Base-by-base conservation (phyloP, 92 coral and sea anemone genomes). In the Epizoanthus illoricatus region DNA sequence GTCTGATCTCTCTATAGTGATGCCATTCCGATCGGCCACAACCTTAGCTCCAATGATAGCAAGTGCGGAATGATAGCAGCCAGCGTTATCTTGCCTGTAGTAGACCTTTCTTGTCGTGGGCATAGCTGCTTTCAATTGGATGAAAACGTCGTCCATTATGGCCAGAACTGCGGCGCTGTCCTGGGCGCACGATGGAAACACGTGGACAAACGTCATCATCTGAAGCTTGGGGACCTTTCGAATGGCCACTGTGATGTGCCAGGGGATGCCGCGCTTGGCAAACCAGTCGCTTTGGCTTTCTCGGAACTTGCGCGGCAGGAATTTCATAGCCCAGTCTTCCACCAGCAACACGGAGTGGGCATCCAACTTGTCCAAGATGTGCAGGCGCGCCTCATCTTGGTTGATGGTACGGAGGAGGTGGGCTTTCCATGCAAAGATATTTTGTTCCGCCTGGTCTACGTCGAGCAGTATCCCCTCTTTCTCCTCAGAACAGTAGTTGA, bases 241-340 rank as follows among this genome's bases (percentile, higher is more conserved):
- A 45, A 74, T 10, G 3, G 86, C 86, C 24, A 84, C 81, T 36
- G 81, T 59, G 16, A 79, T 64, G 39, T 83, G 86, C 86, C 86
- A 83, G 41, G 86, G 80, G 24, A 71, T 67, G 42, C 74, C 54
- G 3, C 74, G 45, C 45, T 69, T 69, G 15, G 21, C 74, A 69
- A 69, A 69, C 55, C 55, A 69, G n/a, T 39, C 74, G 45, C 54
- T 12, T 45, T 69, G 74, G 74, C 74, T 69, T 40, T 69, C 74
- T 5, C 56, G 74, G 45, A 39, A 69, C 21, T 69, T 69, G 16
- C 74, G 16, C 2, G 74, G 74, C 56, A 69, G 43, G 19, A 68
- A 68, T 17, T 68, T 68, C 73, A 68, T 68, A 3, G 15, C 45
- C 47, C 47, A 68, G 40, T 68, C 45, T 20, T n/a, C 24, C 5